phyloP scores from a whole-genome alignment of 92 coral and sea anemone genomes.

The Paragorgia papillata region DNA sequence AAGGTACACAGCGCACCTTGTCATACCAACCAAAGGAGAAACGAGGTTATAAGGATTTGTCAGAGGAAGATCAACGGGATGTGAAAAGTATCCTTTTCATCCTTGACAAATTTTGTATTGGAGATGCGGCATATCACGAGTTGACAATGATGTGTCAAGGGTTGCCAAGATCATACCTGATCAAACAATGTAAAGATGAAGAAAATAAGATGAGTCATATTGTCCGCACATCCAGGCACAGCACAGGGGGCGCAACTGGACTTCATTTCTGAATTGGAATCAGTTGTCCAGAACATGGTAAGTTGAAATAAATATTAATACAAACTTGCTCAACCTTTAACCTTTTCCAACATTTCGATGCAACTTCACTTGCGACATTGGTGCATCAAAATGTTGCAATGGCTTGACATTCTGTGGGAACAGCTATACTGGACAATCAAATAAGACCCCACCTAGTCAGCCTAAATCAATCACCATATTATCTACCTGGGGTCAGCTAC shows the following conservation, averaged over 20 bases:
- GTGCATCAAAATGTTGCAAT: too few relatives aligned
- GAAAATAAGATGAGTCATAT: slow-evolving; percentile 19
- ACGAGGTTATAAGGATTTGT: slow-evolving; percentile 50
- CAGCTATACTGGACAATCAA: too few relatives aligned
- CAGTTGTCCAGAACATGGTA: slow-evolving; percentile 25
- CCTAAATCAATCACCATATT: too few relatives aligned
- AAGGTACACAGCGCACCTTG: slow-evolving; percentile 37
- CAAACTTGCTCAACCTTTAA: too few relatives aligned
- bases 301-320: slow-evolving; percentile 1
- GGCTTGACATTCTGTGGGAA: too few relatives aligned
- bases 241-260: slow-evolving; percentile 34
- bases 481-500: too few relatives aligned
- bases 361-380: too few relatives aligned
- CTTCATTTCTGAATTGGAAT: slow-evolving; percentile 12
- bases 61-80: slow-evolving; percentile 56
- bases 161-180: not conserved
- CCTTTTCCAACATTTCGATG: too few relatives aligned
- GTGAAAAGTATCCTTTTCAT: slow-evolving; percentile 49
- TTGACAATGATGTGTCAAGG: slow-evolving; percentile 52
- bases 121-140: slow-evolving; percentile 68
- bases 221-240: slow-evolving; percentile 21
- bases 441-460: too few relatives aligned
- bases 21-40: slow-evolving; percentile 27
- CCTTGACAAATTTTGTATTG: too few relatives aligned
- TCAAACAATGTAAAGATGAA: too few relatives aligned